Evolutionary conservation across 2,888 invertebrate genomes (phyloP).

Genomic region (Steromphala cineraria): DNA sequence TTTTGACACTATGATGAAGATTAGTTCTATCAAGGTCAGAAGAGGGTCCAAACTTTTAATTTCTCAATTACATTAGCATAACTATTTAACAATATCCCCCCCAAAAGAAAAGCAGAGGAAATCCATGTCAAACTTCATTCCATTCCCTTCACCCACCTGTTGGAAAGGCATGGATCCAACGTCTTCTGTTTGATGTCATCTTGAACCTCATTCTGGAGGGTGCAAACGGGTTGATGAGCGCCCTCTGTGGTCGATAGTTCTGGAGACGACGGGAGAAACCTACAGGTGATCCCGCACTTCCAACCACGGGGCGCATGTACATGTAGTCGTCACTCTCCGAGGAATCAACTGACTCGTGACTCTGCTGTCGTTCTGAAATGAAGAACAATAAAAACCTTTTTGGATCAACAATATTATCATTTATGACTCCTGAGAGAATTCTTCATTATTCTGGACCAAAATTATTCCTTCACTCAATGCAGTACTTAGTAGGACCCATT

Average conservation of each 20-base stretch:
- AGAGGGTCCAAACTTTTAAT: too few relatives aligned
- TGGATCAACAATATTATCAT: too few relatives aligned
- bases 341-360: constrained; percentile 46
- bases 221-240: constrained; percentile 96
- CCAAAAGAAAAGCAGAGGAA: too few relatives aligned
- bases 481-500: too few relatives aligned
- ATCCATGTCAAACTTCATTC: too few relatives aligned
- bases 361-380: constrained; percentile 31
- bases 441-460: too few relatives aligned
- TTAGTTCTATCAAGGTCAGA: too few relatives aligned
- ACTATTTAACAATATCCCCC: not conserved
- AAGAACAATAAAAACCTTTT: too few relatives aligned
- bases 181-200: constrained; percentile 92
- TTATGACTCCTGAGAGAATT: too few relatives aligned
- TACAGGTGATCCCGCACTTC: constrained; percentile 69
- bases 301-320: constrained; percentile 57
- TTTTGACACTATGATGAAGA: too few relatives aligned
- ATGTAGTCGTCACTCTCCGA: constrained; percentile 54
- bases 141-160: constrained; percentile 47
- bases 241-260: constrained; percentile 56
- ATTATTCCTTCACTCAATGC: too few relatives aligned
- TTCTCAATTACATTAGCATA: too few relatives aligned
- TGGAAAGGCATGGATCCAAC: constrained; percentile 99
- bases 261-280: constrained; percentile 56
- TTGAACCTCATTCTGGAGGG: constrained; percentile 98